These are phyloP conservation scores for Pungitius pungitius DNA, from an alignment of 2,113 vertebrate genomes.

Conservation along the genomic window DNA sequence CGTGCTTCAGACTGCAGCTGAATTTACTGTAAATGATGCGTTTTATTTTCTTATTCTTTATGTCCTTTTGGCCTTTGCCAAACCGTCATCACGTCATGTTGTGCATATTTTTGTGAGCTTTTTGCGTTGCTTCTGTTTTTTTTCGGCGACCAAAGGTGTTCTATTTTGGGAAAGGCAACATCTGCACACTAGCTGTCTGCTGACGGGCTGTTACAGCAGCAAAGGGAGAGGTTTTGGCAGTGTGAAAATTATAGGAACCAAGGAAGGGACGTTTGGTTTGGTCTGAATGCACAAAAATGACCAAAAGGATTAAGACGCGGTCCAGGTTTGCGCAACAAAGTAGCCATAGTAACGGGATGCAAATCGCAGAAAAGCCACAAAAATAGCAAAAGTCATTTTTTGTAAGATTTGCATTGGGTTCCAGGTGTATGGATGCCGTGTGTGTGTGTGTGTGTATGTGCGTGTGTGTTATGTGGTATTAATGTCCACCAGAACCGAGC, in stretches of 20 bases:
- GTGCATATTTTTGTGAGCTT: slow-evolving; percentile 6
- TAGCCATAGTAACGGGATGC: background rate
- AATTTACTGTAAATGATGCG: background rate
- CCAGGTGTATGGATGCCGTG: background rate
- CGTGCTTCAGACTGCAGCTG: background rate
- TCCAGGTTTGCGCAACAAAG: background rate
- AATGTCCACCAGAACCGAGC: slow-evolving; percentile 6
- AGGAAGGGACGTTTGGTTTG: background rate
- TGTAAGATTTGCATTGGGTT: background rate
- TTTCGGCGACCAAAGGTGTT: slow-evolving; percentile 28
- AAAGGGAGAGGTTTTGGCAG: background rate
- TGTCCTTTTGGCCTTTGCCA: background rate
- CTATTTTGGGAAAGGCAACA: slow-evolving; percentile 56
- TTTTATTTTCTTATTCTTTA: background rate
- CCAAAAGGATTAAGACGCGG: background rate
- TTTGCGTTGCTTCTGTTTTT: background rate
- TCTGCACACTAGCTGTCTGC: slow-evolving; percentile 37
- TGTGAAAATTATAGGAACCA: background rate
- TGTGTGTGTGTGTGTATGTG: background rate
- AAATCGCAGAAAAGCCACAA: background rate
- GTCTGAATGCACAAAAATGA: background rate
- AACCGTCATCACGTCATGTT: background rate
- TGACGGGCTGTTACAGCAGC: slow-evolving; percentile 27
- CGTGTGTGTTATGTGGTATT: background rate
- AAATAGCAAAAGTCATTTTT: background rate